Evolutionary conservation across 2,113 vertebrate genomes (phyloP), one percentile per base, ranked within the genome.

Genomic region (Todiramphus saurophagus): DNA sequence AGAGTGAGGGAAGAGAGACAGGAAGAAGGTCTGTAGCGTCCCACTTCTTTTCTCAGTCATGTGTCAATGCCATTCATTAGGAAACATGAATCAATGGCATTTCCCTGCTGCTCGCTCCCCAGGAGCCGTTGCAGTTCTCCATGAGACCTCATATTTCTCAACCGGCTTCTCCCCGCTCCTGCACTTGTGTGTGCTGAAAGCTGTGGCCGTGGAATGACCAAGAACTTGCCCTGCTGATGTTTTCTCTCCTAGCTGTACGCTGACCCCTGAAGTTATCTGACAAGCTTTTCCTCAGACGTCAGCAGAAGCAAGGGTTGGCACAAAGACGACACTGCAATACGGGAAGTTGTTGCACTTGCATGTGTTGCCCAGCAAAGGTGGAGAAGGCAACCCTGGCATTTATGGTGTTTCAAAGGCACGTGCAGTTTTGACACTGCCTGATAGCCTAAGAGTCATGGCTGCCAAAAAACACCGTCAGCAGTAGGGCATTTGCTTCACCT

Each of bases 151-250:
- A 0, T 69, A 20, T 69, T 92, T 87, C 92, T 76, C 74, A 33
- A 3, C 14, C 5, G 1, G 8, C 63, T 74, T 90, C 69, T 68
- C 30, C 44, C 35, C 2, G 2, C 41, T 70, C 79, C 50, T 3
- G 1, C 76, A n/a, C 9, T 41, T 6, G 1, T 3, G 4, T 6
- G 4, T 7, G 7, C 30, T 0, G 1, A 66, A 86, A 48, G 28
- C 59, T 62, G 73, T 4, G 3, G 59, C 0, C 1, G 28, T 16
- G 51, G 43, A 87, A 44, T 0, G 5, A n/a, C 63, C 51, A 46
- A 56, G 33, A 3, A 1, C 83, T 88, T 0, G 0, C 16, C 48
- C 46, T n/a, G 66, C 10, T 1, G 4, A 5, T 51, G 62, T 30
- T 67, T 83, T 77, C 50, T 70, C 5, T 44, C 33, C 27, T 11